phyloP scores from a whole-genome alignment of 2,113 vertebrate species.

The Nothocercus nigrocapillus region DNA sequence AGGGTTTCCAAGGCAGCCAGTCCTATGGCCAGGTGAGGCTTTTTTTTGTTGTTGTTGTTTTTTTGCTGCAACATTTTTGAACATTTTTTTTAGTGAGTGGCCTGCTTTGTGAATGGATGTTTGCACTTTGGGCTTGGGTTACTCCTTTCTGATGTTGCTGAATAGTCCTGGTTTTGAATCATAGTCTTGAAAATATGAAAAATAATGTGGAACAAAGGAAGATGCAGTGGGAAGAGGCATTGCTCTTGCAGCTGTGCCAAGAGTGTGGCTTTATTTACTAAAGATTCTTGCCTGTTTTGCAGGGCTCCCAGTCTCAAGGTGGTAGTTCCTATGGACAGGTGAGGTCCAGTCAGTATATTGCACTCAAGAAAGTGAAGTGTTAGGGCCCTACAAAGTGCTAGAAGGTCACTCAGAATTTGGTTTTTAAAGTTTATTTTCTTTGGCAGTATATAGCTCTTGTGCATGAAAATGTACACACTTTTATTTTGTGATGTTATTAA shows the following conservation, averaged over 20 bases:
- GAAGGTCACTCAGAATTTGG: background rate
- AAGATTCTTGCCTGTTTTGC: background rate
- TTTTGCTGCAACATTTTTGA: background rate
- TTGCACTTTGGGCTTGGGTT: no score
- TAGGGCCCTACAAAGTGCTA: background rate
- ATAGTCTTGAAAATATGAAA: no score
- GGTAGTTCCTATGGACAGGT: background rate
- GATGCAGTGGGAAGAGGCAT: no score
- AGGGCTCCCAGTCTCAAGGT: background rate
- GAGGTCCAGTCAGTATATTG: background rate
- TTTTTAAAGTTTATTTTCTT: background rate
- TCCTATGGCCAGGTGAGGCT: conserved; percentile 20
- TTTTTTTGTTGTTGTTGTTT: no score
- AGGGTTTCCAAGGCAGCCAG: conserved; percentile 1
- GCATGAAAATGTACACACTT: background rate
- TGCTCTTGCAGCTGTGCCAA: no score
- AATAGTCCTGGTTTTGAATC: no score
- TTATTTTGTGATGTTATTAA: background rate
- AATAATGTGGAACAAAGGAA: no score
- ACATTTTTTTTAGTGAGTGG: background rate
- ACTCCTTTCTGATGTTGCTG: no score
- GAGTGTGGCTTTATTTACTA: background rate
- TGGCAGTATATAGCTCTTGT: background rate
- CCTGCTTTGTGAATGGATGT: no score
- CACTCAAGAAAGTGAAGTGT: background rate